Evolutionary conservation across 37 sponge, comb jelly and placozoan genomes (phyloP), one percentile per base, ranked within the genome.

Genomic region (Ephydatia muelleri): DNA sequence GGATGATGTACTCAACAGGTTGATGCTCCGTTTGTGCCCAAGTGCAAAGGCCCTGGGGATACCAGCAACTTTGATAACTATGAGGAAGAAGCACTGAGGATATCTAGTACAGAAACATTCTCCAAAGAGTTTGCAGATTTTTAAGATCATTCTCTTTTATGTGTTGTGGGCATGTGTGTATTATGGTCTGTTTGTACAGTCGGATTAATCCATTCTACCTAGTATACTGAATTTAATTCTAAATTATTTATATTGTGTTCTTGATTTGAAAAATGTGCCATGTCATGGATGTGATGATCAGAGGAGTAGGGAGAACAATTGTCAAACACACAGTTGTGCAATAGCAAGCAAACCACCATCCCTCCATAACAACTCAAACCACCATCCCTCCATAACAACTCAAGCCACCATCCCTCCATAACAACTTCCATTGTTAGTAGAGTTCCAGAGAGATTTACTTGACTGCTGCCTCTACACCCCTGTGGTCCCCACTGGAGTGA

Each of bases 21-120:
- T 49, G 99, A 99, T 70, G 99, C 97, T 38, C 97, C 99, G 1
- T 99, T 99, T 80, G 91, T 95, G 30, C 99, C 99, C 43, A 97
- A 96, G 87, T 86, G 86, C 68, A 92, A 93, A 85, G 96, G 99
- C 0, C 82, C 97, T 25, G 99, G 97, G 25, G 99, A 99, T 76
- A 66, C 95, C 72, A 99, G 99, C 67, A 99, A 99, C 85, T 99
- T 97, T 86, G 99, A 99, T 71, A 94, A 95, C 49, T 99, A 99
- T 65, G 97, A 99, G 33, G 99, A 99, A 70, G 99, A 99, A 67
- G 82, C 89, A 31, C 83, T 99, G 37, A 73, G 94, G 47, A 93
- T 95, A 25, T 82, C 99, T 12, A 89, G 87, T 25, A 68, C 86
- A 29, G 96, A 99, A 83, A 99, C 93, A 68, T 96, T 91, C 73